Evolutionary conservation across 2,888 invertebrate genomes (phyloP).

Genomic region (Eristalis intricaria): DNA sequence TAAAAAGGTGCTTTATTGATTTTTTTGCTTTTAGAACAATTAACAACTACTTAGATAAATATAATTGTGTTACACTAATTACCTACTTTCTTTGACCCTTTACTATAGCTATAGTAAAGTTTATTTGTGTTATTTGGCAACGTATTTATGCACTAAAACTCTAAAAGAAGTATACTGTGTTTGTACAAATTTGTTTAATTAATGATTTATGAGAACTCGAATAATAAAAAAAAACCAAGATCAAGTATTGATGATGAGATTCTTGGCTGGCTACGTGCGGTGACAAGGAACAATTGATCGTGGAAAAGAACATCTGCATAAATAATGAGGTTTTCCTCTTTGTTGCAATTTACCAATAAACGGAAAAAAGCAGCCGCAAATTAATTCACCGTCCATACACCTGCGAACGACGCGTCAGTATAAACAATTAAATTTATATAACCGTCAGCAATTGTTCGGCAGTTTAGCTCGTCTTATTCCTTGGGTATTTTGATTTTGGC

Average conservation of each 20-base stretch:
- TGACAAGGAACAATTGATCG: not conserved
- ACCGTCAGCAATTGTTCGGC: slow-evolving; percentile 7
- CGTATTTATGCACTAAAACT: too few species aligned
- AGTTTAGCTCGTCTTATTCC: slow-evolving; percentile 20
- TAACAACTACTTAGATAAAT: too few species aligned
- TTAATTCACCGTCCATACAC: slow-evolving; percentile 18
- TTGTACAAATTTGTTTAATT: too few species aligned
- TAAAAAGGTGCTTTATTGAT: too few species aligned
- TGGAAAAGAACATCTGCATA: not conserved
- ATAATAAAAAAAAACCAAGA: too few species aligned
- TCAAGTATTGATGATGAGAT: not conserved
- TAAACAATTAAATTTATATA: slow-evolving; percentile 40
- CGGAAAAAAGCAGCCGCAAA: slow-evolving; percentile 1
- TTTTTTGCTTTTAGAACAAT: too few species aligned
- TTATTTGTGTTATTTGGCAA: too few species aligned
- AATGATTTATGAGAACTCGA: too few species aligned
- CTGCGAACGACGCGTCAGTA: slow-evolving; percentile 19
- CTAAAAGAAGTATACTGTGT: too few species aligned
- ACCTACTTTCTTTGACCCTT: too few species aligned
- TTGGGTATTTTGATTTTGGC: slow-evolving; percentile 14
- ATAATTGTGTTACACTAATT: too few species aligned
- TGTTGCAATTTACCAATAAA: not conserved
- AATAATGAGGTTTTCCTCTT: not conserved
- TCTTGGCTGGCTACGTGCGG: not conserved
- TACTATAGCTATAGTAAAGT: too few species aligned